Base-by-base conservation (phyloP, 2,888 invertebrate genomes). In the Mesodorylaimus sp. region DNA sequence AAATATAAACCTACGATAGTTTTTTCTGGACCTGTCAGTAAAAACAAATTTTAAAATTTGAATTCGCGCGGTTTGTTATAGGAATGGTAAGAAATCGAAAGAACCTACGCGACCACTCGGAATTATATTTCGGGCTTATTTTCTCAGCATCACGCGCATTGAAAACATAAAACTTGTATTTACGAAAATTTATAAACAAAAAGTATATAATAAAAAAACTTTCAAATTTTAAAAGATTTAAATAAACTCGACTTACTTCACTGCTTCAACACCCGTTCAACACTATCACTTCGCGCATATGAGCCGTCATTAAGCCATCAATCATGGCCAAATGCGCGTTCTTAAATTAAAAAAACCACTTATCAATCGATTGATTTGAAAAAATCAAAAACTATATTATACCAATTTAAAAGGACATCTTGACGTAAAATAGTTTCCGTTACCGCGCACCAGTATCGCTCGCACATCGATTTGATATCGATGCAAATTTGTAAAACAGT, bases 291-390 rank as follows among this genome's bases (percentile, higher is more conserved):
- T 66, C 62, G 38, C 61, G 52, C 28, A 65, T 55, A 53, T 67
- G 67, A 7, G 68, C 69, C 50, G 59, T 57, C 70, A 72, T 71
- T 46, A 72, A 55, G 2, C 66, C 66, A 55, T 70, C 69, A 24
- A 70, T 70, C 52, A 72, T 55, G 23, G 70, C 63, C 29, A 72
- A 48, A 55, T 72, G 72, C 2, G 69, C 66, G 52, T 59, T 61
- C 70, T 71, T 58, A 16, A 61, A 59, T 53, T 52, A 53, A 48
- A 19, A 39, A 19, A 36, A 7, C 2, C 21, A 21, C 29, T n/a
- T n/a, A n/a, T n/a, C n/a, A n/a, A n/a, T n/a, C n/a, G n/a, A n/a
- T n/a, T n/a, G 16, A 52, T n/a, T 32, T 36, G 5, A 7, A 44
- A 37, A 47, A 27, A 19, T 13, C 19, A 41, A 36, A 29, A n/a